phyloP scores from a whole-genome alignment of 2,113 vertebrate species.

The Ciconia boyciana region DNA sequence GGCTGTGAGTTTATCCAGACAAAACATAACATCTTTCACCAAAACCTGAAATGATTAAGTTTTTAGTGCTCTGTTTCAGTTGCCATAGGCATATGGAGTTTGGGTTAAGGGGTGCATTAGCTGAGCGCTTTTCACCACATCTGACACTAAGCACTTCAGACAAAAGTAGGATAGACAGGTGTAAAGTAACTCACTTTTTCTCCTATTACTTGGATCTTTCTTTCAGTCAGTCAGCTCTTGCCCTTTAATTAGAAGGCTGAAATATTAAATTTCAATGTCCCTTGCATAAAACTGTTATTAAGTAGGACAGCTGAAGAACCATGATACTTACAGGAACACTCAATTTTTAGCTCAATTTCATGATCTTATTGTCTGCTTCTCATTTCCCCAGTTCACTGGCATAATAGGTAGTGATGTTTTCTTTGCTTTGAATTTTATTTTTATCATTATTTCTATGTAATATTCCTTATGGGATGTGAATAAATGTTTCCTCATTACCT shows the following conservation, averaged over 20 bases:
- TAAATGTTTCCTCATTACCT: neutral
- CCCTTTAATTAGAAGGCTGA: neutral
- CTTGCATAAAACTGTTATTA: neutral
- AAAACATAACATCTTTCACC: neutral
- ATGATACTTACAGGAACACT: neutral
- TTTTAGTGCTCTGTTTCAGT: neutral
- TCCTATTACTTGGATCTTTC: neutral
- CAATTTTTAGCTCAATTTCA: neutral
- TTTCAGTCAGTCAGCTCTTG: neutral
- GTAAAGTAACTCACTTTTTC: neutral
- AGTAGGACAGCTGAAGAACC: neutral
- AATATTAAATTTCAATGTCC: neutral
- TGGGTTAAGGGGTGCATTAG: neutral
- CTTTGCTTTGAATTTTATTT: neutral
- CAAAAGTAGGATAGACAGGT: neutral
- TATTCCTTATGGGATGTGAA: neutral
- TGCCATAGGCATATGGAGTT: neutral
- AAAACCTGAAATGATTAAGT: neutral
- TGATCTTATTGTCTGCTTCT: neutral
- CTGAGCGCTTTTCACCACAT: rapidly evolving
- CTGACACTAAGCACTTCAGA: neutral
- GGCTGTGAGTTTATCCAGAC: neutral
- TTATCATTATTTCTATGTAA: neutral
- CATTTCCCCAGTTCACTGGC: neutral
- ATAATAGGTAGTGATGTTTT: neutral